Conservation (phyloP, 2,113 vertebrate species). For the Calidris pygmaea region DNA sequence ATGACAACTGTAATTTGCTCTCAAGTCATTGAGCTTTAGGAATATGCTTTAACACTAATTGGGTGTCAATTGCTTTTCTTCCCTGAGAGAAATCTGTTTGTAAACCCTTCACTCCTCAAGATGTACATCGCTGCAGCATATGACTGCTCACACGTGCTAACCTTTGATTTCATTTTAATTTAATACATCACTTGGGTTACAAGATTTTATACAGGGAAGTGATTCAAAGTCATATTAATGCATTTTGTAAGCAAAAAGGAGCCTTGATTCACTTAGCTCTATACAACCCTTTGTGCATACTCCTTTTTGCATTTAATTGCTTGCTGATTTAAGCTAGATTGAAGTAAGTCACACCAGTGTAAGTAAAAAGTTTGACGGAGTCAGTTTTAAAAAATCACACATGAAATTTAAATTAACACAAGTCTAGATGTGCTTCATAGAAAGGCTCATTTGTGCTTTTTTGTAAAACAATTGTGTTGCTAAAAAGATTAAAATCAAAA, state of each 20-base stretch:
- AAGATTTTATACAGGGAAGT: conserved; percentile 3
- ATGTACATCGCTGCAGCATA: background rate
- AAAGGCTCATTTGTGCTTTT: background rate
- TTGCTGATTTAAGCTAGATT: background rate
- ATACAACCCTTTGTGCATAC: background rate
- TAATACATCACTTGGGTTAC: background rate
- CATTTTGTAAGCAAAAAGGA: background rate
- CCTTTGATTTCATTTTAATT: conserved; percentile 53
- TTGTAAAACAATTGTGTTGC: background rate
- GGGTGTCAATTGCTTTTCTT: conserved; percentile 67
- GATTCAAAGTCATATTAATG: conserved; percentile 4
- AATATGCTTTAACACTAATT: conserved; percentile 62
- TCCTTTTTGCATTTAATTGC: background rate
- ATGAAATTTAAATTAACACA: background rate
- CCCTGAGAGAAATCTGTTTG: conserved; percentile 54
- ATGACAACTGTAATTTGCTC: conserved; percentile 65
- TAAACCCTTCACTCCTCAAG: conserved; percentile 51
- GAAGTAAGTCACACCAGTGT: background rate
- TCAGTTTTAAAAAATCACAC: conserved; percentile 1
- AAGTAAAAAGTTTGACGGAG: background rate
- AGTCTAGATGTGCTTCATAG: background rate
- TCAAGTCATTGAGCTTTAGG: conserved; percentile 54
- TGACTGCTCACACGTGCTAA: conserved; percentile 2
- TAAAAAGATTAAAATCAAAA: background rate
- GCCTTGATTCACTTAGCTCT: background rate